A percentile compares a stretch with the other conserved stretches of the same genome.
These are phyloP conservation scores for Carcharodon carcharias DNA, from an alignment of 2,797 vertebrate genomes.

Conservation along the genomic window DNA sequence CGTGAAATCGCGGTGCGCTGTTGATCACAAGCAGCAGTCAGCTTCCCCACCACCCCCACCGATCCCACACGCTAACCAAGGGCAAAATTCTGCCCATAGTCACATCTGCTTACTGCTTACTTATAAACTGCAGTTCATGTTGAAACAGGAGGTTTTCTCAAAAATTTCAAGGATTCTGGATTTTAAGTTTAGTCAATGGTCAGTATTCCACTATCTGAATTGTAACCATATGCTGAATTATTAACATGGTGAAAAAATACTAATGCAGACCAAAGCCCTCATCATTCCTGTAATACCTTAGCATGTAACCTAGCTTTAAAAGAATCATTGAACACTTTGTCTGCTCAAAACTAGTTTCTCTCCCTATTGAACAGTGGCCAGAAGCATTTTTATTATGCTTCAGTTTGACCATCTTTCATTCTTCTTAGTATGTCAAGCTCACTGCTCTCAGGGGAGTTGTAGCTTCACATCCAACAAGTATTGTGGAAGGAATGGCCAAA, in stretches of 20 bases:
- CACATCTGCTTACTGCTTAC: background rate
- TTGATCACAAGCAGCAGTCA: too few species aligned
- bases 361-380: conserved; percentile 7
- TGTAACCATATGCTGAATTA: background rate
- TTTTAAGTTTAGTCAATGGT: background rate
- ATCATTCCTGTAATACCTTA: background rate
- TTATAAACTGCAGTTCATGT: background rate
- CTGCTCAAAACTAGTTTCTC: background rate
- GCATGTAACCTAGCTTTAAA: background rate
- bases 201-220: background rate
- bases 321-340: background rate
- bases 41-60: too few species aligned
- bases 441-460: conserved; percentile 31
- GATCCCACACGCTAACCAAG: too few species aligned
- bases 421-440: conserved; percentile 36
- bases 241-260: background rate
- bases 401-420: conserved; percentile 34
- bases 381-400: conserved; percentile 31
- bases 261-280: background rate
- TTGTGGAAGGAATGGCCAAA: conserved; percentile 39
- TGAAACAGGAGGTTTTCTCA: background rate
- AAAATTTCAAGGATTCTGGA: background rate
- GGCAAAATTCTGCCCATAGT: too few species aligned
- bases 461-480: conserved; percentile 38
- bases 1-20: too few species aligned